phyloP scores from a whole-genome alignment of 2,113 vertebrate genomes.

The Pelodiscus sinensis region DNA sequence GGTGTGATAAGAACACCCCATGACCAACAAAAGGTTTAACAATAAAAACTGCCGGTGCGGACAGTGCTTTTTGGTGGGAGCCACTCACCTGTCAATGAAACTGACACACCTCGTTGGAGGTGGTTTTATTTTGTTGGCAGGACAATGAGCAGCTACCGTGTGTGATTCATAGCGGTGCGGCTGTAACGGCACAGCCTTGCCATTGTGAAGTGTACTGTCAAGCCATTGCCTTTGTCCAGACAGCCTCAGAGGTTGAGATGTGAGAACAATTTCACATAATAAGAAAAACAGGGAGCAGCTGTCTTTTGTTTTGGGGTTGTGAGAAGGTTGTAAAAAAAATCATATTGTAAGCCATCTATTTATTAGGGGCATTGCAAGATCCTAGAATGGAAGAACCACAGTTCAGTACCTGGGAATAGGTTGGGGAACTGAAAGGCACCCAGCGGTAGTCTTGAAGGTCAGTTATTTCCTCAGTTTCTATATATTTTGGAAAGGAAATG shows the following conservation, averaged over 20 bases:
- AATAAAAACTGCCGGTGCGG: neutral
- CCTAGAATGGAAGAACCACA: neutral
- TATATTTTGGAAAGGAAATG: too few species aligned
- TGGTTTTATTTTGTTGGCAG: neutral
- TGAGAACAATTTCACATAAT: neutral
- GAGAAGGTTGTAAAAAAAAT: neutral
- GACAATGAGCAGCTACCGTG: too few species aligned
- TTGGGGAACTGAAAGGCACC: neutral
- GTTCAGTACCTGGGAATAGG: neutral
- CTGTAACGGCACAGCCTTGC: rapidly evolving
- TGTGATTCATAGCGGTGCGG: too few species aligned
- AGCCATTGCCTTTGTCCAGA: too few species aligned
- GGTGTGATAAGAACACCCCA: neutral
- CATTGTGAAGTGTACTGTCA: too few species aligned
- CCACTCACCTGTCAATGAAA: neutral
- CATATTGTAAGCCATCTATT: neutral
- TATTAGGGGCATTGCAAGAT: neutral
- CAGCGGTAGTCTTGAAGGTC: rapidly evolving
- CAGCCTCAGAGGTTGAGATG: neutral
- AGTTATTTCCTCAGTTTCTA: neutral
- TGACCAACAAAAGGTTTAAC: neutral
- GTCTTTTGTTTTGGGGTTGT: neutral
- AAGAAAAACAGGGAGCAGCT: neutral
- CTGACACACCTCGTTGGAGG: neutral
- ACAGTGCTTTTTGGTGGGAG: neutral